phyloP scores from a whole-genome alignment of 1,140 invertebrate species.

The Maniola jurtina region DNA sequence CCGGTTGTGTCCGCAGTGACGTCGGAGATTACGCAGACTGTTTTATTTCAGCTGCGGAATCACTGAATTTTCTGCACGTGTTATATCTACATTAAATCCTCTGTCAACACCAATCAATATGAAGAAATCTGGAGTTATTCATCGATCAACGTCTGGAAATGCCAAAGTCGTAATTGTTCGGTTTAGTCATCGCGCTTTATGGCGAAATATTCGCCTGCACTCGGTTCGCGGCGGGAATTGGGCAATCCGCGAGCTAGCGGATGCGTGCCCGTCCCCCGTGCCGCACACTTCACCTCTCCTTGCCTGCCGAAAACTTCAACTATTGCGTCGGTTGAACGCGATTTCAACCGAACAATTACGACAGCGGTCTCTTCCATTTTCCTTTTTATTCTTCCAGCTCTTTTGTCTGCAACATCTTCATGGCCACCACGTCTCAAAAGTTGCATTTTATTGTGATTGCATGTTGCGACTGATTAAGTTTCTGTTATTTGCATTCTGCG shows the following conservation, averaged over 20 bases:
- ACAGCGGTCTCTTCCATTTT: slow-evolving; percentile 41
- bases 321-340: slow-evolving; percentile 46
- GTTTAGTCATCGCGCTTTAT: slow-evolving; percentile 58
- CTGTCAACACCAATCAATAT: no score
- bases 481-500: slow-evolving; percentile 25
- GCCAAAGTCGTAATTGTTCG: slow-evolving; percentile 54
- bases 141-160: slow-evolving; percentile 38
- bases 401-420: slow-evolving; percentile 13
- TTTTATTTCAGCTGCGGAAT: slow-evolving; percentile 68
- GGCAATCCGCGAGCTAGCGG: slow-evolving; percentile 67
- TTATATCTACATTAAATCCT: slow-evolving; percentile 34
- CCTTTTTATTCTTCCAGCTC: slow-evolving; percentile 46
- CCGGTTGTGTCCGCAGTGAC: slow-evolving; percentile 66
- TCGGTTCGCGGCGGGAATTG: slow-evolving; percentile 59
- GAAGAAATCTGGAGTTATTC: not conserved
- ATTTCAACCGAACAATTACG: slow-evolving; percentile 49
- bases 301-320: slow-evolving; percentile 55
- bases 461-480: slow-evolving; percentile 30
- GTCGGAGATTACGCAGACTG: slow-evolving; percentile 72
- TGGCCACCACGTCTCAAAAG: not conserved
- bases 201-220: slow-evolving; percentile 55
- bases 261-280: slow-evolving; percentile 40
- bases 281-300: slow-evolving; percentile 29
- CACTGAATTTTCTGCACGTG: slow-evolving; percentile 71
- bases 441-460: slow-evolving; percentile 17